These are phyloP conservation scores for Tenodera sinensis DNA, from an alignment of 2,888 invertebrate genomes.

Conservation along the genomic window DNA sequence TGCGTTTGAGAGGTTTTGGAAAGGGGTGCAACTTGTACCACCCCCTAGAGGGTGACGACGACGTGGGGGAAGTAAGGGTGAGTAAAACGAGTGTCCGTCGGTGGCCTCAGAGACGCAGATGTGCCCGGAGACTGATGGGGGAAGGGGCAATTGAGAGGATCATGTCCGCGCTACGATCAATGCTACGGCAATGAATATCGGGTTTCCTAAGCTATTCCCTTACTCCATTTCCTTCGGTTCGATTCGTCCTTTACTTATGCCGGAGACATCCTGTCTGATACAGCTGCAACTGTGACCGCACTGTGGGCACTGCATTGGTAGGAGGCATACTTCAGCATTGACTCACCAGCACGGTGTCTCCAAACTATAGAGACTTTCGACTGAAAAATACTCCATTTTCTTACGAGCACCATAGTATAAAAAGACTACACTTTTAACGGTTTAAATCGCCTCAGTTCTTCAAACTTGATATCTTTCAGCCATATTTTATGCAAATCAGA, in stretches of 20 bases:
- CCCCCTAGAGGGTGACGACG: neutral
- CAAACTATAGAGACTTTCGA: too few relatives aligned
- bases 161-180: slow-evolving; percentile 17
- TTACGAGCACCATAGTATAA: too few relatives aligned
- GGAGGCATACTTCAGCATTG: neutral
- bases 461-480: too few relatives aligned
- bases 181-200: slow-evolving; percentile 21
- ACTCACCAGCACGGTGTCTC: neutral
- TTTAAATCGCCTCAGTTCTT: too few relatives aligned
- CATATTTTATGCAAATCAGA: too few relatives aligned
- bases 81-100: neutral
- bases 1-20: neutral
- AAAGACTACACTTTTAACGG: too few relatives aligned
- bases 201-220: neutral
- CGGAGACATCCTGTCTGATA: neutral
- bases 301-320: neutral
- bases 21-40: neutral
- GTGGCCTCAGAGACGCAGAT: slow-evolving; percentile 7
- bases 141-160: slow-evolving; percentile 6
- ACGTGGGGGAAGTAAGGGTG: neutral
- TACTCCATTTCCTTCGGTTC: neutral
- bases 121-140: slow-evolving; percentile 6
- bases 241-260: neutral
- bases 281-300: neutral
- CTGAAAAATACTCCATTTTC: too few relatives aligned